A percentile compares a stretch with the other conserved stretches of the same genome.
phyloP scores from a whole-genome alignment of 1,140 invertebrate genomes.

The Acromyrmex charruanus region DNA sequence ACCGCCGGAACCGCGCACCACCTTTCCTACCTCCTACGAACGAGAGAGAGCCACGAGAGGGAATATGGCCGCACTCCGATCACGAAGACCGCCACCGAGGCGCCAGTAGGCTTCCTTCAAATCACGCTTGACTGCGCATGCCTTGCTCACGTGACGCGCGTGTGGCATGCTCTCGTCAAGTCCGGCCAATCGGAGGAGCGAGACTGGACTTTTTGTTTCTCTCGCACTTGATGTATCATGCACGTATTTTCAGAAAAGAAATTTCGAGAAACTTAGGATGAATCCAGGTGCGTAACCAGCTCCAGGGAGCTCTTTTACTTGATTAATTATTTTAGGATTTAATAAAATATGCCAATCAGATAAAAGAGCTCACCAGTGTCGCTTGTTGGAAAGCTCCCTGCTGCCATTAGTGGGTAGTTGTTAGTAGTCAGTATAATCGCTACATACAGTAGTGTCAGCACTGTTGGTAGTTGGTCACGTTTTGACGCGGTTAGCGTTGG shows the following conservation, averaged over 20 bases:
- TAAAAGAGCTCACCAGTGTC: no score
- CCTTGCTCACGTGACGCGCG: conserved; percentile 63
- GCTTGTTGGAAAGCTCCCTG: no score
- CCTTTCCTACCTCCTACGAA: conserved; percentile 64
- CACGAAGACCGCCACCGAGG: conserved; percentile 79
- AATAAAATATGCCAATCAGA: no score
- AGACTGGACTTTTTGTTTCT: background rate
- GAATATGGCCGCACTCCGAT: conserved; percentile 81
- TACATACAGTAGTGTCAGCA: no score
- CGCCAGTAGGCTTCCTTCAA: conserved; percentile 75
- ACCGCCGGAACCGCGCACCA: conserved; percentile 74
- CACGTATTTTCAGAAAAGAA: no score
- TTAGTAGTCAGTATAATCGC: no score
- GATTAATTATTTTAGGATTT: no score
- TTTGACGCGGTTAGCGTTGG: background rate
- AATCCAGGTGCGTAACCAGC: no score
- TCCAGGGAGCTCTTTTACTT: no score
- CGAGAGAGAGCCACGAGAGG: conserved; percentile 78
- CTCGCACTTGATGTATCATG: background rate
- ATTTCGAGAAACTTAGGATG: no score
- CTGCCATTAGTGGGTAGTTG: no score
- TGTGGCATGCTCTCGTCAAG: background rate
- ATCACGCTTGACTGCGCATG: conserved; percentile 44
- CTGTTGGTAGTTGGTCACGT: no score
- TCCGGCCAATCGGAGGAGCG: background rate